These are phyloP conservation scores for Sesamia nonagrioides DNA, from an alignment of 1,140 invertebrate genomes.

Conservation along the genomic window DNA sequence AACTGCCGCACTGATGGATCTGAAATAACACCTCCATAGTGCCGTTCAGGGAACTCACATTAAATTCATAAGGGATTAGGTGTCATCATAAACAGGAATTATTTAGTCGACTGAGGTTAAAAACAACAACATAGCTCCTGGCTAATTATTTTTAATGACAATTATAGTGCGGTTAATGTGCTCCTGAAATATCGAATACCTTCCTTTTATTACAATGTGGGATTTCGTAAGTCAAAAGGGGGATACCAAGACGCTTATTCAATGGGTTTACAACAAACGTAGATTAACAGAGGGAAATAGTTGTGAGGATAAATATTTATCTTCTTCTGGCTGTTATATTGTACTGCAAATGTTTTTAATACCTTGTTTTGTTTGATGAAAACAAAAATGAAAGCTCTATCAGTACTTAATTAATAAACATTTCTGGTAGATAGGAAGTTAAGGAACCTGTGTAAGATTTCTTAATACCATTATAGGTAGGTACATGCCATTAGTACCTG, in stretches of 20 bases:
- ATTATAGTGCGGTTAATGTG: slow-evolving; percentile 48
- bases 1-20: slow-evolving; percentile 82
- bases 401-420: too few species aligned
- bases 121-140: slow-evolving; percentile 72
- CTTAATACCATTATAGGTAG: too few species aligned
- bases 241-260: slow-evolving; percentile 34
- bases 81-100: slow-evolving; percentile 87
- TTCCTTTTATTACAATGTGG: slow-evolving; percentile 44
- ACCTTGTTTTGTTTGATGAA: not conserved
- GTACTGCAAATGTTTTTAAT: not conserved
- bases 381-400: too few species aligned
- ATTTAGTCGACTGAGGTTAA: slow-evolving; percentile 85
- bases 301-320: slow-evolving; percentile 4
- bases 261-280: slow-evolving; percentile 32
- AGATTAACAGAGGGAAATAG: not conserved
- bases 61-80: slow-evolving; percentile 86
- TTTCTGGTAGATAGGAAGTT: too few species aligned
- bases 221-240: slow-evolving; percentile 45
- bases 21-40: slow-evolving; percentile 84
- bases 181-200: slow-evolving; percentile 41
- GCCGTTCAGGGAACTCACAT: slow-evolving; percentile 78
- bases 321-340: not conserved
- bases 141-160: slow-evolving; percentile 56
- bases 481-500: too few species aligned
- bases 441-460: too few species aligned